Conservation (phyloP, 30 jellyfish, hydroid and myxozoan species). For the Hydractinia echinata region DNA sequence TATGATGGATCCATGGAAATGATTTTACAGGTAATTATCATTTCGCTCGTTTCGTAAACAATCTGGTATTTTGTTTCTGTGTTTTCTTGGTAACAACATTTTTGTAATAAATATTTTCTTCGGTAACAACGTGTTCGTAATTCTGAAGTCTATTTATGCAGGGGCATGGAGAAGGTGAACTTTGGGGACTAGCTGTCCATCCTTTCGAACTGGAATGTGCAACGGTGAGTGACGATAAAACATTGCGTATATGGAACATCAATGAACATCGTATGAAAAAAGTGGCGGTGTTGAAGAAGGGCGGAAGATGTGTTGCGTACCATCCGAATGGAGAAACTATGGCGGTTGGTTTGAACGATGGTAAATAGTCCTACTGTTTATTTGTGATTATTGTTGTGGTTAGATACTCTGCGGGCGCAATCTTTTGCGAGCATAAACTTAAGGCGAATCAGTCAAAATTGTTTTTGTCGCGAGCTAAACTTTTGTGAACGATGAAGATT, state of each 20-base stretch:
- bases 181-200: slow-evolving; percentile 94
- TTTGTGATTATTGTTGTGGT: no score
- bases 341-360: slow-evolving; percentile 90
- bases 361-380: slow-evolving; percentile 22
- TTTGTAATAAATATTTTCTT: not conserved
- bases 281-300: slow-evolving; percentile 80
- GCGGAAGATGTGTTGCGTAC: slow-evolving; percentile 89
- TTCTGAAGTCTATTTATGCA: not conserved
- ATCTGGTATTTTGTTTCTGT: not conserved
- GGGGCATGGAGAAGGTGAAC: slow-evolving; percentile 99
- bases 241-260: slow-evolving; percentile 80
- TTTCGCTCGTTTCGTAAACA: not conserved
- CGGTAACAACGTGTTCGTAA: not conserved
- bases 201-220: slow-evolving; percentile 92
- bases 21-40: slow-evolving; percentile 56
- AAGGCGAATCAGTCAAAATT: no score
- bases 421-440: no score
- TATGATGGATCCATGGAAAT: slow-evolving; percentile 92
- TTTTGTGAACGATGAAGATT: no score
- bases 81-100: not conserved
- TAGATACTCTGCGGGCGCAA: no score
- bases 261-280: slow-evolving; percentile 62
- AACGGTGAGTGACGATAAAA: slow-evolving; percentile 86
- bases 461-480: no score
- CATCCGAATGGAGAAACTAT: slow-evolving; percentile 90